Percentiles rank a stretch among this genome's conserved stretches.
Evolutionary conservation across 2,797 vertebrate genomes (phyloP).

Genomic region (Coregonus suidteri): DNA sequence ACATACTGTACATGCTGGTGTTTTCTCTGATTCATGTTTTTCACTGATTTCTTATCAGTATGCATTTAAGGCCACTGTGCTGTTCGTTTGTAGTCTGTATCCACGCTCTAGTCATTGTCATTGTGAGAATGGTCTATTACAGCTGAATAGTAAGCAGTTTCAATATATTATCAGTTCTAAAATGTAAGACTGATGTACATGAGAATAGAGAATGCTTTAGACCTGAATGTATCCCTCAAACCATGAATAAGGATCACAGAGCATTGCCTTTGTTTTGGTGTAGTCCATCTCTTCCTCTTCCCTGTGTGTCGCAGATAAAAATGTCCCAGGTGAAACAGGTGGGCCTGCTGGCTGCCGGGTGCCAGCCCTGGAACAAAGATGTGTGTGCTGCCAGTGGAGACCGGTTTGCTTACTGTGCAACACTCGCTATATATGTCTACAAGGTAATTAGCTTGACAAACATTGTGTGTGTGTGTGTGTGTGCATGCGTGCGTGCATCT

Average conservation of each 20-base stretch:
- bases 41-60: neutral
- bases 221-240: neutral
- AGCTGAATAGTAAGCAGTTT: neutral
- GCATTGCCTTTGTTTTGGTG: neutral
- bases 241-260: neutral
- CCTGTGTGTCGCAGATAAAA: conserved; percentile 57
- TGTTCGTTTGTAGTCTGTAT: neutral
- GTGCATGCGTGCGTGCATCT: too few relatives aligned
- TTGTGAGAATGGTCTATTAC: neutral
- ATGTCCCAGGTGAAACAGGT: conserved; percentile 97
- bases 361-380: conserved; percentile 98
- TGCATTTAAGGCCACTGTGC: neutral
- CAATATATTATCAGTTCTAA: neutral
- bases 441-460: conserved; percentile 76
- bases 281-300: neutral
- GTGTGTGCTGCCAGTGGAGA: conserved; percentile 92
- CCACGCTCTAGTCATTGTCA: too few relatives aligned
- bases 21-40: too few relatives aligned
- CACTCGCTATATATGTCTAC: conserved; percentile 94
- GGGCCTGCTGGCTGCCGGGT: conserved; percentile 91
- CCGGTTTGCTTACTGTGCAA: conserved; percentile 96
- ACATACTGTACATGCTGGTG: neutral
- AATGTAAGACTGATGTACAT: neutral
- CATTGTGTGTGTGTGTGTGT: neutral
- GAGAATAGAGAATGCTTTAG: neutral